Percentiles rank a stretch among this genome's conserved stretches.
These are phyloP conservation scores for Phortica okadai DNA, from an alignment of 2,888 invertebrate species.

Conservation along the genomic window DNA sequence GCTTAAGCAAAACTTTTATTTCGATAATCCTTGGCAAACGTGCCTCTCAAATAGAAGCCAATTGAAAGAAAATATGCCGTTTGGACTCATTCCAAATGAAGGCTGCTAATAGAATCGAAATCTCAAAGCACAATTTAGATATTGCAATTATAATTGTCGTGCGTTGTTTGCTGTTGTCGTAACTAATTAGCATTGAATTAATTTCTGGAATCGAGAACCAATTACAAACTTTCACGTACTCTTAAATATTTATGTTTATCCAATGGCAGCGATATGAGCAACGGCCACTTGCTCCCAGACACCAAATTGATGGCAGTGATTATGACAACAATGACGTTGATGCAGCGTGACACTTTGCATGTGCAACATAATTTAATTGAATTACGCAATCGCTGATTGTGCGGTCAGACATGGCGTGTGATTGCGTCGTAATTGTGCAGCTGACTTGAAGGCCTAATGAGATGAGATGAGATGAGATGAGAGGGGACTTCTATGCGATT, in stretches of 20 bases:
- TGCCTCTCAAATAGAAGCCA: too few species aligned
- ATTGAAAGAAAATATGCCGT: too few species aligned
- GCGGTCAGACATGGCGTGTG: conserved; percentile 57
- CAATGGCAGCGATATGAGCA: not conserved
- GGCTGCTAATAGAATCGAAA: not conserved
- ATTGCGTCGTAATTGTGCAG: conserved; percentile 50
- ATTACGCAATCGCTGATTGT: conserved; percentile 47
- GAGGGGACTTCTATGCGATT: too few species aligned
- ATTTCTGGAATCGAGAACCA: conserved; percentile 60
- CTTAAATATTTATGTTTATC: not conserved
- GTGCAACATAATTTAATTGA: conserved; percentile 56
- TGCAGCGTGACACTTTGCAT: not conserved
- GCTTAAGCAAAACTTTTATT: too few species aligned
- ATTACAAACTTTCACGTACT: conserved; percentile 44
- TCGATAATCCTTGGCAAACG: too few species aligned
- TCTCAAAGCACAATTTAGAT: conserved; percentile 40
- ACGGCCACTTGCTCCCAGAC: not conserved
- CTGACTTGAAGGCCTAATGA: not conserved
- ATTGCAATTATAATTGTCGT: conserved; percentile 53
- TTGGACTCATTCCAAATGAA: not conserved
- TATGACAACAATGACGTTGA: not conserved
- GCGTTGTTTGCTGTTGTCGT: conserved; percentile 54
- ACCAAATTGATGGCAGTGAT: conserved; percentile 10
- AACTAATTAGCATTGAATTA: conserved; percentile 64
- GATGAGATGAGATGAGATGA: not conserved